phyloP scores from a whole-genome alignment of 1,140 invertebrate species.

The Drosophila lacteicornis region DNA sequence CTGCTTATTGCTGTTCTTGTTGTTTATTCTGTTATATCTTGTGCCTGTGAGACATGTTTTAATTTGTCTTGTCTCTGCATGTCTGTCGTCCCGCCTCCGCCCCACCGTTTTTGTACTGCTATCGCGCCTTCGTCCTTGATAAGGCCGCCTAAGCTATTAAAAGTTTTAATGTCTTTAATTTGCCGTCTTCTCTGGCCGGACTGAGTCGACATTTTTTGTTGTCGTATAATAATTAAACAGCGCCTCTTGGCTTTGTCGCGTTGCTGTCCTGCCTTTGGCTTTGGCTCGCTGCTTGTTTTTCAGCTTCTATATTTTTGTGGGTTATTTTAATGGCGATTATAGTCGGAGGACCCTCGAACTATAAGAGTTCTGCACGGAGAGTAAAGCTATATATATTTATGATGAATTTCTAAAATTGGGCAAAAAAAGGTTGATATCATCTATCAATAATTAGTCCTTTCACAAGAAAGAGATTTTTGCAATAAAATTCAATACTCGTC shows the following conservation, averaged over 20 bases:
- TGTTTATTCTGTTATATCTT: conserved; percentile 54
- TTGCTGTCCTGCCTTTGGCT: not conserved
- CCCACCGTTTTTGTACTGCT: conserved; percentile 3
- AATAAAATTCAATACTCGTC: not conserved
- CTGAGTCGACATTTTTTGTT: conserved; percentile 29
- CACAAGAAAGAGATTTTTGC: no score
- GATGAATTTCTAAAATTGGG: no score
- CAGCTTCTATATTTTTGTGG: conserved; percentile 32
- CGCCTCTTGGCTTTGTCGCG: conserved; percentile 52
- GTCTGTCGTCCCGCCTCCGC: conserved; percentile 16
- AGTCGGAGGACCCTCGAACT: conserved; percentile 21
- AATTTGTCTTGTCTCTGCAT: conserved; percentile 61
- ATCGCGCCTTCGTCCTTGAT: conserved; percentile 44
- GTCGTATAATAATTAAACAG: conserved; percentile 66
- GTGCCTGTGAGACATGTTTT: conserved; percentile 60
- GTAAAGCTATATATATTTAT: not conserved
- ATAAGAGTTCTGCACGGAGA: conserved; percentile 2
- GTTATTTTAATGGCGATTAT: conserved; percentile 61
- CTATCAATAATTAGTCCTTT: no score
- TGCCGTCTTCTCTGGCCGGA: conserved; percentile 20
- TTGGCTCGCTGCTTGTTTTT: conserved; percentile 6
- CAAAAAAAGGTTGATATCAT: no score
- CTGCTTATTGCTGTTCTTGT: conserved; percentile 26
- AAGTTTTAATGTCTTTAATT: conserved; percentile 64
- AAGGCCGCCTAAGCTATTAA: conserved; percentile 74